Percentiles rank a stretch among this genome's conserved stretches.
These are phyloP conservation scores for Danaus plexippus DNA, from an alignment of 1,140 invertebrate species.

Conservation along the genomic window DNA sequence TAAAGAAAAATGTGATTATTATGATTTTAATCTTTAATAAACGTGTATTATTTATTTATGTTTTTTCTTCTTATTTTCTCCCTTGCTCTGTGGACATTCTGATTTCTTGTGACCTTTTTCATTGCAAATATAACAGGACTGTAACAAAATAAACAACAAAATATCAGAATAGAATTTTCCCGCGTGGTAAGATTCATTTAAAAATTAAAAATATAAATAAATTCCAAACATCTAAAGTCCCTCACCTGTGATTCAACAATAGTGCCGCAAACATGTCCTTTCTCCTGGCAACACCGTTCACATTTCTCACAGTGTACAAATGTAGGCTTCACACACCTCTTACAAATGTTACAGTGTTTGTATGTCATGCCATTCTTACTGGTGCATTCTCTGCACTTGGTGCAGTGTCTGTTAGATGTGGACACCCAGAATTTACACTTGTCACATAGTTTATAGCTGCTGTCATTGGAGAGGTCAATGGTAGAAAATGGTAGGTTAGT, in stretches of 20 bases:
- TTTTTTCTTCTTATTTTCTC: conserved; percentile 37
- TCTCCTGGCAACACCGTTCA: conserved; percentile 75
- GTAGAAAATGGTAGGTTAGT: conserved; percentile 80
- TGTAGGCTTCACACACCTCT: conserved; percentile 86
- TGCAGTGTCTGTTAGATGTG: conserved; percentile 82
- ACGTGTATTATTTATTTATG: conserved; percentile 10
- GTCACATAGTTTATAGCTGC: conserved; percentile 83
- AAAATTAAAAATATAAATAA: too few relatives aligned
- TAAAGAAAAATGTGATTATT: too few relatives aligned
- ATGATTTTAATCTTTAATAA: too few relatives aligned
- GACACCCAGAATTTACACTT: conserved; percentile 81
- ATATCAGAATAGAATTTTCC: background rate
- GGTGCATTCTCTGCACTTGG: conserved; percentile 80
- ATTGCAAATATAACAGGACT: conserved; percentile 64
- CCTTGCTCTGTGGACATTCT: conserved; percentile 42
- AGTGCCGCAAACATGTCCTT: conserved; percentile 74
- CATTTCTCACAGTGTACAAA: conserved; percentile 86
- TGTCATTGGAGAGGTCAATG: conserved; percentile 73
- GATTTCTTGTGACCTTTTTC: conserved; percentile 60
- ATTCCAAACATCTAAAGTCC: conserved; percentile 3
- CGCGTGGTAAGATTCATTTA: too few relatives aligned
- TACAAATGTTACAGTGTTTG: conserved; percentile 82
- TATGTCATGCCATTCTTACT: conserved; percentile 88
- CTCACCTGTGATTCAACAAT: conserved; percentile 60
- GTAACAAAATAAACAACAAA: conserved; percentile 33